Conservation (phyloP, 2,888 invertebrate genomes). For the Nomada fabriciana region DNA sequence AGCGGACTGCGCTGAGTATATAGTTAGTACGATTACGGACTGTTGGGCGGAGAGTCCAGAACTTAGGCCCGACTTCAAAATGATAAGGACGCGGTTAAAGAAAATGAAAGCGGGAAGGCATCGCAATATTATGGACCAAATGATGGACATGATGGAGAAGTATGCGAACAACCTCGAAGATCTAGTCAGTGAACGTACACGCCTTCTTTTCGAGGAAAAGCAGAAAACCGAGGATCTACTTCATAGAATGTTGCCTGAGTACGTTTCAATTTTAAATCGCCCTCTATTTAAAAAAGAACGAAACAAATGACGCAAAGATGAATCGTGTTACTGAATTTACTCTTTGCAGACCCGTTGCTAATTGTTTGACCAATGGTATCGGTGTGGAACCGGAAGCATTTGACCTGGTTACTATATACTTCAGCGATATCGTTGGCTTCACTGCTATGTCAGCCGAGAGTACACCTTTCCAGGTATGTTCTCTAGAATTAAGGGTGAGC, state of each 20-base stretch:
- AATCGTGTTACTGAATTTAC: neutral
- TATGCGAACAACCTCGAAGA: constrained; percentile 98
- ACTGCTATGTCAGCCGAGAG: constrained; percentile 98
- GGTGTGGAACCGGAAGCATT: constrained; percentile 97
- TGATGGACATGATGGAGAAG: constrained; percentile 99
- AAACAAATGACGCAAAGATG: too few species aligned
- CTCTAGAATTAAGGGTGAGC: neutral
- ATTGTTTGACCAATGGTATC: constrained; percentile 93
- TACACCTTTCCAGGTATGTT: constrained; percentile 92
- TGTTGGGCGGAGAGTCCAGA: constrained; percentile 96
- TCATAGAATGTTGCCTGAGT: constrained; percentile 97
- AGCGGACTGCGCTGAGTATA: constrained; percentile 92
- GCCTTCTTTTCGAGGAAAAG: constrained; percentile 95
- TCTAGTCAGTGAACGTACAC: constrained; percentile 95
- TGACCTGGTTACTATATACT: constrained; percentile 97
- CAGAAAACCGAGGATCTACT: constrained; percentile 96
- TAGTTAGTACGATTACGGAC: constrained; percentile 92
- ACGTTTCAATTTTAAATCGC: constrained; percentile 78
- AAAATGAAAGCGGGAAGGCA: constrained; percentile 95
- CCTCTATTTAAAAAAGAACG: neutral
- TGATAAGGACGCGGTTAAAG: constrained; percentile 92
- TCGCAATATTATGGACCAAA: constrained; percentile 97
- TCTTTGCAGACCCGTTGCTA: constrained; percentile 92
- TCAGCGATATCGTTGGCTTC: constrained; percentile 98
- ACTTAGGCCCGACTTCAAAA: constrained; percentile 93